Conservation (phyloP, 2,113 vertebrate genomes). For the Neogobius melanostomus region DNA sequence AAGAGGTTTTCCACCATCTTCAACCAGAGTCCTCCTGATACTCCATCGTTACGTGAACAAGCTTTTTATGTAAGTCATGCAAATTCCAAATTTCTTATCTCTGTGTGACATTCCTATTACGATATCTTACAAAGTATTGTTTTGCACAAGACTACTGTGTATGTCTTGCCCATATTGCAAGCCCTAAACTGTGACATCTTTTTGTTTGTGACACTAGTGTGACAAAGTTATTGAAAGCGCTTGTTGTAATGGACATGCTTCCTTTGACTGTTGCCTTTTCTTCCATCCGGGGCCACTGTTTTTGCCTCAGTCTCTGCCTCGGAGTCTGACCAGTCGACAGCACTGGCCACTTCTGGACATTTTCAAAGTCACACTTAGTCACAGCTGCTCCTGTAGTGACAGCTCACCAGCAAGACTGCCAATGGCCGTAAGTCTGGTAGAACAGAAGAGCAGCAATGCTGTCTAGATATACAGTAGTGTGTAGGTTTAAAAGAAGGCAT, state of each 20-base stretch:
- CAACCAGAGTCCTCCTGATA: constrained; percentile 92
- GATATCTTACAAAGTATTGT: too few relatives aligned
- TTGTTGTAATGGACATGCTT: background rate
- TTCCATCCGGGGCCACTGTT: constrained; percentile 20
- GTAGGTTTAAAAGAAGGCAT: background rate
- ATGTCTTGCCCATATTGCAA: too few relatives aligned
- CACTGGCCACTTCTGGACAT: constrained; percentile 83
- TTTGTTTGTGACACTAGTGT: too few relatives aligned
- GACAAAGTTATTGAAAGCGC: background rate
- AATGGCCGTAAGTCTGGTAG: constrained; percentile 73
- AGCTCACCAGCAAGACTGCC: constrained; percentile 71
- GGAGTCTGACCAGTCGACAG: constrained; percentile 63
- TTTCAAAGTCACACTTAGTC: constrained; percentile 81
- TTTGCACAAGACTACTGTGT: too few relatives aligned
- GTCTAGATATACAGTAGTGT: background rate
- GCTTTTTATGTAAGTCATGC: constrained; percentile 88
- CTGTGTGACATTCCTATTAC: too few relatives aligned
- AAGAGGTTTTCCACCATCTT: constrained; percentile 91
- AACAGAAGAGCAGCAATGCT: constrained; percentile 16
- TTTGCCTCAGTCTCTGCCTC: constrained; percentile 61
- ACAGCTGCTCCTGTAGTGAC: constrained; percentile 80
- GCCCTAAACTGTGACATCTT: too few relatives aligned
- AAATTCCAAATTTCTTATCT: background rate
- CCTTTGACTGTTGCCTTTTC: constrained; percentile 38
- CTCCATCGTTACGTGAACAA: constrained; percentile 89